These are phyloP conservation scores for Lepus oiostolus DNA, from an alignment of 2,797 vertebrate species.

Conservation along the genomic window DNA sequence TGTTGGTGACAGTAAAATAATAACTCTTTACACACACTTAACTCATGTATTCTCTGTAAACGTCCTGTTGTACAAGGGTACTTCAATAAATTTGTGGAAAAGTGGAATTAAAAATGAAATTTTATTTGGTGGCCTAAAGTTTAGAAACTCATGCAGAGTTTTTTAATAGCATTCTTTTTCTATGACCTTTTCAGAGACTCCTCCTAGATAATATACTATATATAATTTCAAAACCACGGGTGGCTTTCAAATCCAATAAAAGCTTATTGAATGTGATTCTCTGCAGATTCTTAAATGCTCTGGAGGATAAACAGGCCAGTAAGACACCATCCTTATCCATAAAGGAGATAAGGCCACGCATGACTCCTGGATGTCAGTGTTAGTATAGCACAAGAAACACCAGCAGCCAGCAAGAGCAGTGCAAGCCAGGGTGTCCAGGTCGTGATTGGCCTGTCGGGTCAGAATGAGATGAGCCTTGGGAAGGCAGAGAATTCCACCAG, in stretches of 20 bases:
- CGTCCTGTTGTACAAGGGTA: background rate
- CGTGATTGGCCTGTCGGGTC: background rate
- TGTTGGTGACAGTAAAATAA: background rate
- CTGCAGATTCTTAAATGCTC: background rate
- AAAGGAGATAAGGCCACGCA: constrained; percentile 11
- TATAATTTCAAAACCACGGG: constrained; percentile 4
- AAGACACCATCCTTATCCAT: background rate
- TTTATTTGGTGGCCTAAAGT: too few relatives aligned
- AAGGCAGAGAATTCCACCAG: background rate
- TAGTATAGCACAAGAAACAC: background rate
- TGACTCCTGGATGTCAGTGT: background rate
- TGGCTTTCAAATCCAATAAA: constrained; percentile 44
- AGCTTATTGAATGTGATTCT: background rate
- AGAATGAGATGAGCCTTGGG: background rate
- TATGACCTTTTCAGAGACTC: background rate
- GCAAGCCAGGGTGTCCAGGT: background rate
- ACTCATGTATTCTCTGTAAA: constrained; percentile 34
- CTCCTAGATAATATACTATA: background rate
- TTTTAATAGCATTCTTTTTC: too few relatives aligned
- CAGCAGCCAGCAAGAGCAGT: background rate
- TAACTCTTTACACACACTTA: background rate
- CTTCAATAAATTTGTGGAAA: too few relatives aligned
- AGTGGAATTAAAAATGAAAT: too few relatives aligned
- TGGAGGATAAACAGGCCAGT: constrained; percentile 9
- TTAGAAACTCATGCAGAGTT: too few relatives aligned